Base-by-base conservation (phyloP, 2,888 invertebrate species). In the Cephus pygmeus region DNA sequence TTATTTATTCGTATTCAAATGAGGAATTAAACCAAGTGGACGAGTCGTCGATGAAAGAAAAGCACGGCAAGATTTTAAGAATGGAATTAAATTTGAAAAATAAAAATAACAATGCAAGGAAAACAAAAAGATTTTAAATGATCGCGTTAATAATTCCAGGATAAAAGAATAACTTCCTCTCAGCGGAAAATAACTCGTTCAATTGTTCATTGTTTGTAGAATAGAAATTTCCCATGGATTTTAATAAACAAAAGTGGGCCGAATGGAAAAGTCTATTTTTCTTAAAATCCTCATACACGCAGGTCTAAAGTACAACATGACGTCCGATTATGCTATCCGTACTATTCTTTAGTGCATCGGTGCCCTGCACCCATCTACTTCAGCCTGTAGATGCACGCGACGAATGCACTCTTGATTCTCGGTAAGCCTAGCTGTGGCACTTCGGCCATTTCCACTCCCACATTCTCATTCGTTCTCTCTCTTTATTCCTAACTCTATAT, bases 111-210 rank as follows among this genome's bases (percentile, higher is more conserved):
- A 40, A 40, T 40, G 40, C 40, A 40, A 40, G 4, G 40, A 6
- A 15, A 40, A 15, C 4, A 15, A 40, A 40, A 40, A 40, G 0
- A 15, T 40, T 40, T 15, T 40, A 40, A 40, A 73, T n/a, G 35
- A 69, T 33, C 12, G 9, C 30, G 34, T 40, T 30, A 75, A 75
- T 78, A 76, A 77, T 79, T 81, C 73, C 69, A 11, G 36, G 11
- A 40, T 36, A 36, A 75, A 75, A 15, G 56, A 56, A 75, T 75
- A 85, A 83, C 79, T 73, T 31, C 34, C 80, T 79, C 79, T 81
- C 82, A 74, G 79, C 79, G 30, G 79, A 76, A 79, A 83, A 79
- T 82, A 84, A 85, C 82, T 85, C 82, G 82, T 84, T 83, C 77
- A 81, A 84, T 83, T 81, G 80, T 79, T 77, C 36, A 77, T 80